These are phyloP conservation scores for Zosterops borbonicus DNA, from an alignment of 2,113 vertebrate genomes.

Conservation along the genomic window DNA sequence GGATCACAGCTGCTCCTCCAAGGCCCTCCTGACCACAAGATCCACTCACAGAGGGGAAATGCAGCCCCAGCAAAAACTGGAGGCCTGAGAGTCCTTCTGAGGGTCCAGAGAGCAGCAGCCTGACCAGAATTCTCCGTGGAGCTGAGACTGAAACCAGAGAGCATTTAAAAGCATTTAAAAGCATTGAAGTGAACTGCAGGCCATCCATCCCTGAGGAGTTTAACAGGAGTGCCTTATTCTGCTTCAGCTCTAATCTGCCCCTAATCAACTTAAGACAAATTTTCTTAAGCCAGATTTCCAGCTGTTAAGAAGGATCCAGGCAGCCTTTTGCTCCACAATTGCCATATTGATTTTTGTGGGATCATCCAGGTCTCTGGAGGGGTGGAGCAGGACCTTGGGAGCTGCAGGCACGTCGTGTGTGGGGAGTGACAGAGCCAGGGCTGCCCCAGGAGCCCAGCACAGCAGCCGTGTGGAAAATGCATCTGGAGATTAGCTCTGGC, in stretches of 20 bases:
- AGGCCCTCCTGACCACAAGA: rapidly evolving
- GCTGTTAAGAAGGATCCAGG: background rate
- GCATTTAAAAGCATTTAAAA: background rate
- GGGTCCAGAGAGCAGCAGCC: background rate
- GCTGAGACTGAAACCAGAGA: background rate
- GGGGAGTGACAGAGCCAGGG: background rate
- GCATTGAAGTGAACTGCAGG: background rate
- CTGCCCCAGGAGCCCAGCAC: background rate
- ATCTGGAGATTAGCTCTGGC: background rate
- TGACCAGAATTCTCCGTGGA: background rate
- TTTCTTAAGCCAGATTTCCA: constrained; percentile 42
- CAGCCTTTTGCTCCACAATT: background rate
- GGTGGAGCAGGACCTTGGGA: background rate
- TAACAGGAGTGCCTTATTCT: background rate
- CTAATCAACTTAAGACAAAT: constrained; percentile 45
- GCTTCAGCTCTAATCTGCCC: constrained; percentile 2
- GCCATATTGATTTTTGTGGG: background rate
- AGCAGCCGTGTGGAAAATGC: background rate
- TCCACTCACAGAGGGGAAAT: rapidly evolving
- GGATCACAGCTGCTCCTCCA: background rate
- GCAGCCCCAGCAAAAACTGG: background rate
- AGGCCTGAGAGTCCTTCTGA: background rate
- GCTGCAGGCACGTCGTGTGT: rapidly evolving
- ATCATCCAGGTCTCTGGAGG: background rate
- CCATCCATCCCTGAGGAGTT: background rate